phyloP scores from a whole-genome alignment of 2,888 invertebrate species.

The Chrysodeixis includens region DNA sequence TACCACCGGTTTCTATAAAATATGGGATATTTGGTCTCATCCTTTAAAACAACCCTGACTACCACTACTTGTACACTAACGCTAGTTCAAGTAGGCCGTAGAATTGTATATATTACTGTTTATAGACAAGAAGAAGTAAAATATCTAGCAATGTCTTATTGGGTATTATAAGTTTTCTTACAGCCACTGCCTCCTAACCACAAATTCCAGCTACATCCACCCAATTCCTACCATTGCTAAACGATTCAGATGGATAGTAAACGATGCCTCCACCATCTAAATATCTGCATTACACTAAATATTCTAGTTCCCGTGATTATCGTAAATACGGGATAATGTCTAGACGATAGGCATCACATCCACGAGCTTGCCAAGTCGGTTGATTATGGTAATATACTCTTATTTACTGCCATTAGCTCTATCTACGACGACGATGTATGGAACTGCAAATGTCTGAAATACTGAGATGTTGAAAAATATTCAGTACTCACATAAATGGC shows the following conservation, averaged over 20 bases:
- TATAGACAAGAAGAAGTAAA: not conserved
- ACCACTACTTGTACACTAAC: not conserved
- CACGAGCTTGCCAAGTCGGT: slow-evolving; percentile 7
- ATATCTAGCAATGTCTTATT: not conserved
- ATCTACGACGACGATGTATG: not conserved
- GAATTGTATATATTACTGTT: not conserved
- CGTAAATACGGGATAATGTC: slow-evolving; percentile 6
- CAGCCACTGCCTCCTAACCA: not conserved
- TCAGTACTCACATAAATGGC: not conserved
- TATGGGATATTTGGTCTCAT: too few species aligned
- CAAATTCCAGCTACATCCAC: not conserved
- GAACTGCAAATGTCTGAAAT: not conserved
- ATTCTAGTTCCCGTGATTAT: not conserved
- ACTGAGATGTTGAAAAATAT: not conserved
- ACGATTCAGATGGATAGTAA: slow-evolving; percentile 4
- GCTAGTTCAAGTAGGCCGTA: not conserved
- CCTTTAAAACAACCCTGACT: too few species aligned
- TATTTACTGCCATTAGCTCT: not conserved
- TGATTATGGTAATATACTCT: slow-evolving; percentile 3
- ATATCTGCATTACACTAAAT: slow-evolving; percentile 3
- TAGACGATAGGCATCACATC: slow-evolving; percentile 5
- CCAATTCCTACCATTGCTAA: not conserved
- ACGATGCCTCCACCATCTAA: not conserved
- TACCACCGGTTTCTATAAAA: not conserved
- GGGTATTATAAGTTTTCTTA: not conserved